Conservation (phyloP, 2,797 vertebrate genomes). For the Hydrophis major region DNA sequence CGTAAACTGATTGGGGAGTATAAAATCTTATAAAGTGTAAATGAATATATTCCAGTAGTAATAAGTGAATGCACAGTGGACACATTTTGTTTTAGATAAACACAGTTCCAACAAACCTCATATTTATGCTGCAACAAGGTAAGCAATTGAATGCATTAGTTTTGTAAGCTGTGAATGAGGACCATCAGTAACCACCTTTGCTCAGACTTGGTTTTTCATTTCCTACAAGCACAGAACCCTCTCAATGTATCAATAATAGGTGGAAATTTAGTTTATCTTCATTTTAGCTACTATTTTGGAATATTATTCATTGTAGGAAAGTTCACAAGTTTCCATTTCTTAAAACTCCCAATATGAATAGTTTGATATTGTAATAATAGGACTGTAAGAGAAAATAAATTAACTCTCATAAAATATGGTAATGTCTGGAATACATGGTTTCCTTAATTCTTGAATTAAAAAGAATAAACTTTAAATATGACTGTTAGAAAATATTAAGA, state of each 20-base stretch:
- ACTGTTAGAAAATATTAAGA: not conserved
- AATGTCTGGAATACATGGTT: constrained; percentile 4
- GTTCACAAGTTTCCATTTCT: not conserved
- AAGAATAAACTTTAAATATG: constrained; percentile 19
- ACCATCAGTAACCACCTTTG: not conserved
- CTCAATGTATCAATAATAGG: not conserved
- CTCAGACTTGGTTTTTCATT: not conserved
- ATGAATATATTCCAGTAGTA: not conserved
- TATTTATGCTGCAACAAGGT: not conserved
- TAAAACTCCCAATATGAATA: not conserved
- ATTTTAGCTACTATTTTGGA: not conserved
- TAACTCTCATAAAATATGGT: constrained; percentile 3
- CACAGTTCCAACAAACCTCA: not conserved
- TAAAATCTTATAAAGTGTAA: not conserved
- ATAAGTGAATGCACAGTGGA: not conserved
- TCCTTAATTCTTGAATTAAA: constrained; percentile 14
- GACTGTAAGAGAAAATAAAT: not conserved
- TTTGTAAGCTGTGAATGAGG: not conserved
- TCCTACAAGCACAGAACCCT: not conserved
- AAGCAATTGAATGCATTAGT: not conserved
- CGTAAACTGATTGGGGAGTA: not conserved
- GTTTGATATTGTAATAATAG: not conserved
- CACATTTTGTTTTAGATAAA: not conserved
- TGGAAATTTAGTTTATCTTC: not conserved
- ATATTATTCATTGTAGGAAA: not conserved